A percentile compares a stretch with the other conserved stretches of the same genome.
These are phyloP conservation scores for Peromyscus attwateri DNA, from an alignment of 2,797 vertebrate genomes.

Conservation along the genomic window DNA sequence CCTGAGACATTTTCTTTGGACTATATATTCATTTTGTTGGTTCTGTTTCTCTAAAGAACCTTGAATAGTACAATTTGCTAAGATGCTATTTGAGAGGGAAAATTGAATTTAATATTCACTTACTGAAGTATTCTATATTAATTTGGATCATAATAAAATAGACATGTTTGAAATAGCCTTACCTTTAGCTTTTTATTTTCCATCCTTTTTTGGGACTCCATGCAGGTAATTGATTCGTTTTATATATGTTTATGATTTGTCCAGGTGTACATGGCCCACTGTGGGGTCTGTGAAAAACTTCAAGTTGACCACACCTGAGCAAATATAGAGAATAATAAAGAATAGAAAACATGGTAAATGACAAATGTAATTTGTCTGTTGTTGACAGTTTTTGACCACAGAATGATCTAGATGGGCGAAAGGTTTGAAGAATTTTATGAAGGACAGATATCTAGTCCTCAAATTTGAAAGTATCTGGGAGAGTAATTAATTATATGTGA, in stretches of 20 bases:
- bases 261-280: not conserved
- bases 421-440: not conserved
- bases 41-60: not conserved
- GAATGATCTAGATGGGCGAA: not conserved
- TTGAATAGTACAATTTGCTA: not conserved
- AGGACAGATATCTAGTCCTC: not conserved
- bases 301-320: not conserved
- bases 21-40: not conserved
- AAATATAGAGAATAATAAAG: not conserved
- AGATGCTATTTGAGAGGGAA: constrained; percentile 4
- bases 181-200: not conserved
- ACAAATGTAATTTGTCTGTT: not conserved
- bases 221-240: not conserved
- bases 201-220: not conserved
- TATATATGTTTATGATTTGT: not conserved
- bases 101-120: constrained; percentile 31
- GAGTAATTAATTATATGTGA: not conserved
- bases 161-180: not conserved
- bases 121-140: constrained; percentile 16
- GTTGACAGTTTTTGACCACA: not conserved
- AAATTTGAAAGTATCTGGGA: not conserved
- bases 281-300: not conserved
- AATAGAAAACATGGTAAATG: not conserved
- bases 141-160: not conserved
- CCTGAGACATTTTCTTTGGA: not conserved